These are phyloP conservation scores for Lysandra coridon DNA, from an alignment of 2,888 invertebrate genomes.

Conservation along the genomic window DNA sequence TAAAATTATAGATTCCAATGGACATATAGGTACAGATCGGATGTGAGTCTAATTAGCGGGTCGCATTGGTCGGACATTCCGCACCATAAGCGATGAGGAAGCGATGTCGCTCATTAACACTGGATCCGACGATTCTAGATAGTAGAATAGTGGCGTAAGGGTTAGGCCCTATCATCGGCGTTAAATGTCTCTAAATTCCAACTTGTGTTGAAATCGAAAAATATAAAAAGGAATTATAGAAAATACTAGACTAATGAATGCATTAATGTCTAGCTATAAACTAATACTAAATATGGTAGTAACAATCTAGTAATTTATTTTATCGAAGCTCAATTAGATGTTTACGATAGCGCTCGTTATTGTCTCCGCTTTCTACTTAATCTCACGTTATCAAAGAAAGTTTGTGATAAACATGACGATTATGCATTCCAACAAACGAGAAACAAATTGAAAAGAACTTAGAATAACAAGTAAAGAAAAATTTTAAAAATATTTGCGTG, in stretches of 20 bases:
- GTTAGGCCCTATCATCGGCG: neutral
- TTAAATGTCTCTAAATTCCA: too few species aligned
- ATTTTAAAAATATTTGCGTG: too few species aligned
- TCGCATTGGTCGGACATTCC: neutral
- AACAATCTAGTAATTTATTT: conserved; percentile 8
- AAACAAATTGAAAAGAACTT: neutral
- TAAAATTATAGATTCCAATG: conserved; percentile 6
- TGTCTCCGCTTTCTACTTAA: conserved; percentile 1
- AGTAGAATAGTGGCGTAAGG: neutral
- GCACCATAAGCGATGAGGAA: conserved; percentile 1
- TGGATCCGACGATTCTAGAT: neutral
- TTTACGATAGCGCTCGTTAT: conserved; percentile 1
- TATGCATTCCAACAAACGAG: neutral
- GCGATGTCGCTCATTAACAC: conserved; percentile 2
- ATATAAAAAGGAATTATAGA: too few species aligned
- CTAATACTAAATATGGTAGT: neutral
- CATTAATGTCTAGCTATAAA: neutral
- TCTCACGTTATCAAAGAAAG: neutral
- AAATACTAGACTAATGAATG: neutral
- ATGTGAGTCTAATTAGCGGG: conserved; percentile 5
- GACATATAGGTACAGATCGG: neutral
- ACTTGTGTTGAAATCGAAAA: too few species aligned
- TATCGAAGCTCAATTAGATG: neutral
- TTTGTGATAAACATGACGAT: conserved; percentile 1
- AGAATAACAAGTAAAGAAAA: too few species aligned